Conservation (phyloP, 1,140 invertebrate species). For the Drosophila truncata region DNA sequence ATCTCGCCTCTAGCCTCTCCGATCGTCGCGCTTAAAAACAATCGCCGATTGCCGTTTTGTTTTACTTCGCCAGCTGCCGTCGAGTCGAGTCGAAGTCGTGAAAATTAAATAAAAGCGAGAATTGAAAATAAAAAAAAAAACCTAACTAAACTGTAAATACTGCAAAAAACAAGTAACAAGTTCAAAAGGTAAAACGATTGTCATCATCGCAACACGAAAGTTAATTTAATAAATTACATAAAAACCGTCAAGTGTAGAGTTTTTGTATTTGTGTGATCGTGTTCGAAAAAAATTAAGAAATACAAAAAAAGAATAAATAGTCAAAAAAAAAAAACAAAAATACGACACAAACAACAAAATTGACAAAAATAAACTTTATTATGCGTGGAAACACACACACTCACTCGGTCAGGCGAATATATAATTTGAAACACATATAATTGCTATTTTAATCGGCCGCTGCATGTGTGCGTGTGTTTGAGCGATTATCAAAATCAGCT, state of each 20-base stretch:
- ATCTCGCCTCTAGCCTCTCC: constrained; percentile 44
- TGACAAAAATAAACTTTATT: constrained; percentile 81
- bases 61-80: constrained; percentile 58
- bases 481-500: constrained; percentile 43
- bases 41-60: constrained; percentile 59
- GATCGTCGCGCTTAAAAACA: constrained; percentile 60
- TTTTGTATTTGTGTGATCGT: constrained; percentile 48
- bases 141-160: constrained; percentile 59
- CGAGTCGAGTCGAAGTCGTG: constrained; percentile 51
- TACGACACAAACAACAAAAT: constrained; percentile 49
- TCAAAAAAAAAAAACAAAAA: constrained; percentile 43
- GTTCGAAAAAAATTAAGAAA: constrained; percentile 24
- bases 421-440: constrained; percentile 46
- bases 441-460: constrained; percentile 46
- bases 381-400: constrained; percentile 66
- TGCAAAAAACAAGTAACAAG: constrained; percentile 34
- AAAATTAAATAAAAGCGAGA: constrained; percentile 55
- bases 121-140: constrained; percentile 28
- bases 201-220: constrained; percentile 13
- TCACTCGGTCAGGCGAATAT: constrained; percentile 30
- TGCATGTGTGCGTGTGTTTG: constrained; percentile 29
- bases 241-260: constrained; percentile 37
- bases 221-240: constrained; percentile 48
- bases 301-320: constrained; percentile 14
- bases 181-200: constrained; percentile 39